Percentiles rank a stretch among this genome's conserved stretches.
phyloP scores from a whole-genome alignment of 2,888 invertebrate species.

The Polymixis flavicincta region DNA sequence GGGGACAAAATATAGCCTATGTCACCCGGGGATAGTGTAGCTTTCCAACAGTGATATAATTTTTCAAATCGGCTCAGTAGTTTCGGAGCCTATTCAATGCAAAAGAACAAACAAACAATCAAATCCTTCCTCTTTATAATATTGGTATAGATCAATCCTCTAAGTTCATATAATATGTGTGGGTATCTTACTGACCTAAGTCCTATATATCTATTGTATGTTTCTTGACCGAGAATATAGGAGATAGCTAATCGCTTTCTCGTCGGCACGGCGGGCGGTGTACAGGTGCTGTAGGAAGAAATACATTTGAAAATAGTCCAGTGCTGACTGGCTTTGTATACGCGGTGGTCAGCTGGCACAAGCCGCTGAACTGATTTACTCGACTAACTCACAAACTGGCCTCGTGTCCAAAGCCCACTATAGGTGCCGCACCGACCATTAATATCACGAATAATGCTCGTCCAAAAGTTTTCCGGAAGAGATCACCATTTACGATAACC shows the following conservation, averaged over 20 bases:
- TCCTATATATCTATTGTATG: background rate
- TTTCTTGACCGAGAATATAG: background rate
- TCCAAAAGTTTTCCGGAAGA: conserved; percentile 23
- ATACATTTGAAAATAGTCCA: too few species aligned
- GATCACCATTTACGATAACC: conserved; percentile 6
- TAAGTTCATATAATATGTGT: too few species aligned
- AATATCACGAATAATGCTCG: background rate
- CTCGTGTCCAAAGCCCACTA: background rate
- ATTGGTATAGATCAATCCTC: too few species aligned
- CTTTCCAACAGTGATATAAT: too few species aligned
- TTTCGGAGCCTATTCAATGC: too few species aligned
- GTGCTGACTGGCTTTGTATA: background rate
- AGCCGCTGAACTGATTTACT: too few species aligned
- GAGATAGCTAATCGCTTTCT: background rate
- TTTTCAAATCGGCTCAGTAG: too few species aligned
- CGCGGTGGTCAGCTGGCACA: background rate
- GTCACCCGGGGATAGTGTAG: too few species aligned
- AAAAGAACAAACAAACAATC: too few species aligned
- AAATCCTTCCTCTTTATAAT: too few species aligned
- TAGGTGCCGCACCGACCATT: background rate
- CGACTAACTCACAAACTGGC: background rate
- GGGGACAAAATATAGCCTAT: too few species aligned
- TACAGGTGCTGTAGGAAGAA: background rate
- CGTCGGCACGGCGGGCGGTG: background rate
- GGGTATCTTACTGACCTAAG: too few species aligned